Conservation (phyloP, 1,140 invertebrate genomes). For the Procambarus virginalis region DNA sequence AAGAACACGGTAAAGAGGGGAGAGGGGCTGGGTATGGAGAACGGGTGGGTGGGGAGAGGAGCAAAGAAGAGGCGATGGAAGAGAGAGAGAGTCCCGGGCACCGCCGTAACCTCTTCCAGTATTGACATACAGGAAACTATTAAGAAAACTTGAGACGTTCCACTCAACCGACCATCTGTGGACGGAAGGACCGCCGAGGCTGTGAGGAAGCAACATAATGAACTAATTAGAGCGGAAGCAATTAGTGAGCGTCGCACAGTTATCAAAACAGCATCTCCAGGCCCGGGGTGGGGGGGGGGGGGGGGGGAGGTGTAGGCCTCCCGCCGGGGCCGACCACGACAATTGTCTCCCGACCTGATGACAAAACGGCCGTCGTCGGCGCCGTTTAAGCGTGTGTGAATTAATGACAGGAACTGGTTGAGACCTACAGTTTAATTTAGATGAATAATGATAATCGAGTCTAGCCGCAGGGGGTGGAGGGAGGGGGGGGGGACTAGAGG, state of each 20-base stretch:
- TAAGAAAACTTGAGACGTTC: background rate
- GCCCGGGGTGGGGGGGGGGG: background rate
- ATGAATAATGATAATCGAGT: constrained; percentile 9
- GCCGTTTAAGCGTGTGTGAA: constrained; percentile 2
- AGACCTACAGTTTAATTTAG: constrained; percentile 18
- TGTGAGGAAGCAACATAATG: constrained; percentile 36
- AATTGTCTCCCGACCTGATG: background rate
- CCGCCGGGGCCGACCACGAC: background rate
- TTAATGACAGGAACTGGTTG: background rate
- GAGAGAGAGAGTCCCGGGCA: background rate
- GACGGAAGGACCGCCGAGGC: constrained; percentile 28
- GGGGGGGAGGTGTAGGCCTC: background rate
- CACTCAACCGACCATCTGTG: background rate
- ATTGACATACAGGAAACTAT: background rate
- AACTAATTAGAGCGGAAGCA: constrained; percentile 55
- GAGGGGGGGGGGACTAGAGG: background rate
- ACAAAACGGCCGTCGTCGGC: background rate
- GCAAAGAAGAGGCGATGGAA: background rate
- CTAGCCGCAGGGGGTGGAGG: background rate
- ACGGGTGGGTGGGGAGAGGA: background rate
- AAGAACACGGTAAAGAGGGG: too few relatives aligned
- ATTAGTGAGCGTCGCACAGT: constrained; percentile 59
- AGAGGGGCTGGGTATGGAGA: background rate
- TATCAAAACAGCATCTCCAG: constrained; percentile 14
- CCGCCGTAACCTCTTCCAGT: background rate